phyloP scores from a whole-genome alignment of 1,140 invertebrate species.

The Macrocentrus cingulum region DNA sequence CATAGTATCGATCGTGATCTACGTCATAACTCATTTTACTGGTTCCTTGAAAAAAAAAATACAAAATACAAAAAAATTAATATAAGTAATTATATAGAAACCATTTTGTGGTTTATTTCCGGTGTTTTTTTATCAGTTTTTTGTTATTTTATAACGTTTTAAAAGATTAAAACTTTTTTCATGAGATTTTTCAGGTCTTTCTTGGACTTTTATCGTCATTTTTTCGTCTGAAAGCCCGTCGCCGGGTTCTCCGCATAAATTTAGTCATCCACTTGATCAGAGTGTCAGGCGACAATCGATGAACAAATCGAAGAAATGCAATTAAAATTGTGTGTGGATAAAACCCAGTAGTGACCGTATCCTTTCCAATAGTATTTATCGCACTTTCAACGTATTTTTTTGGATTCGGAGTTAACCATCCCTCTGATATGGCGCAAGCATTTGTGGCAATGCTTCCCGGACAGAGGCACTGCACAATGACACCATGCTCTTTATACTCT shows the following conservation, averaged over 20 bases:
- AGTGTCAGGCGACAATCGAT: constrained; percentile 33
- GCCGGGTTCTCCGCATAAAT: constrained; percentile 43
- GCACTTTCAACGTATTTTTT: constrained; percentile 62
- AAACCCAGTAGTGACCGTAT: constrained; percentile 62
- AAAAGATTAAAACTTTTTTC: no score
- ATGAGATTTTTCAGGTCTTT: no score
- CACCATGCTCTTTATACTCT: constrained; percentile 65
- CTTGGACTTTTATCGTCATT: no score
- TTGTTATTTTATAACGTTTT: no score
- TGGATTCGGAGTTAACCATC: constrained; percentile 57
- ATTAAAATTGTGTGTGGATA: constrained; percentile 57
- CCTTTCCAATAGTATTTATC: constrained; percentile 63
- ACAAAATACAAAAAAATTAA: no score
- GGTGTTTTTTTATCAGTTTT: no score
- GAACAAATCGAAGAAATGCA: constrained; percentile 36
- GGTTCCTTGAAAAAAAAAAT: not conserved
- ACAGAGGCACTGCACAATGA: constrained; percentile 65
- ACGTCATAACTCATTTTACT: not conserved
- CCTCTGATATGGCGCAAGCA: constrained; percentile 62
- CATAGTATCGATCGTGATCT: constrained; percentile 30
- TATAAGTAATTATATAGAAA: no score
- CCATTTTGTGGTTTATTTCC: no score
- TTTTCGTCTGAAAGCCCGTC: constrained; percentile 33
- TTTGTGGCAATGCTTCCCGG: constrained; percentile 64
- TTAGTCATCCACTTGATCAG: constrained; percentile 36